A percentile compares a stretch with the other conserved stretches of the same genome.
These are phyloP conservation scores for Pseudobourletiella spinata DNA, from an alignment of 1,140 invertebrate species.

Conservation along the genomic window DNA sequence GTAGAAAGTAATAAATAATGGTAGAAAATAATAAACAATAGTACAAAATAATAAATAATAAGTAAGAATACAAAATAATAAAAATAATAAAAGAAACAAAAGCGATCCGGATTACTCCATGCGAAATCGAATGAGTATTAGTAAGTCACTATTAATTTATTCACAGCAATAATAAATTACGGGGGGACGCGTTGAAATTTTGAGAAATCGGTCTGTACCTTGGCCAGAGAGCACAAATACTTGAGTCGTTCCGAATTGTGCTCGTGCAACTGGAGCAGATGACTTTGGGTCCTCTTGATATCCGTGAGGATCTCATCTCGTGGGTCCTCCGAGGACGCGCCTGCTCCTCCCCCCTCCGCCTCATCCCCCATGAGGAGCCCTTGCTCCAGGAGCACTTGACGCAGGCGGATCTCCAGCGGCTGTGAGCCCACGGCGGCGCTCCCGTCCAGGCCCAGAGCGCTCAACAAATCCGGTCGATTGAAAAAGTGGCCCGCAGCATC, in stretches of 20 bases:
- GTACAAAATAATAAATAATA: no score
- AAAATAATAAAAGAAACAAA: no score
- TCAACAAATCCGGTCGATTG: slow-evolving; percentile 19
- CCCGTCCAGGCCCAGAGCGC: slow-evolving; percentile 20
- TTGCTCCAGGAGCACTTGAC: slow-evolving; percentile 22
- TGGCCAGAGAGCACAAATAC: not conserved
- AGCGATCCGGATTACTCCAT: no score
- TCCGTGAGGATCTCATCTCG: slow-evolving; percentile 32
- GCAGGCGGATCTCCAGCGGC: slow-evolving; percentile 14
- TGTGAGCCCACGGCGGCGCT: not conserved
- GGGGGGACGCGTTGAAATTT: no score
- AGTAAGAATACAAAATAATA: no score
- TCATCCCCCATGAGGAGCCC: slow-evolving; percentile 20
- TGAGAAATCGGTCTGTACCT: no score
- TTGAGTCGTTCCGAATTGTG: slow-evolving; percentile 28
- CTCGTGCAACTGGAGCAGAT: slow-evolving; percentile 20
- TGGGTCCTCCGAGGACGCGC: not conserved
- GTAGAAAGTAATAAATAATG: no score
- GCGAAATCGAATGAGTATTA: no score
- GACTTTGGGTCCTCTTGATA: slow-evolving; percentile 24
- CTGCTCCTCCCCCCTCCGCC: not conserved
- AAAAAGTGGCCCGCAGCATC: slow-evolving; percentile 16
- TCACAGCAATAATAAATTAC: no score
- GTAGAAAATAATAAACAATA: no score
- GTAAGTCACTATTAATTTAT: no score